Base-by-base conservation (phyloP, 2,797 vertebrate species). In the Argya squamiceps region DNA sequence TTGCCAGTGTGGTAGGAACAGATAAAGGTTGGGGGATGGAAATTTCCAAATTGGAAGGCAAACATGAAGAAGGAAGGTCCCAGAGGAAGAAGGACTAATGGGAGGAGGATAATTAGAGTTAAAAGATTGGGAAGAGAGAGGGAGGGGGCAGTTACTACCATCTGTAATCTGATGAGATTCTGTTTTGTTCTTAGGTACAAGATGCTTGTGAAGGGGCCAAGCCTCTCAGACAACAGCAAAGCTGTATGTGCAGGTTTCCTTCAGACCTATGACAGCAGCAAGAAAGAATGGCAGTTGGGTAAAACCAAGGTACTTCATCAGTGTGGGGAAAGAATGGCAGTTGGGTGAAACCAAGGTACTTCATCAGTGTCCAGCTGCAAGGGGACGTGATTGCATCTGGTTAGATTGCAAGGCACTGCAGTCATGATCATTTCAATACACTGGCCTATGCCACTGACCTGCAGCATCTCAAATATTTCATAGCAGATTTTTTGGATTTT, bases 291-390 rank as follows among this genome's bases (percentile, higher is more conserved):
- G 99, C 99, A 99, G 78, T 90, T 99, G 89, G 99, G 99, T 62
- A 99, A 99, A 97, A 98, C 98, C 77, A 99, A 99, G 99, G 99
- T 99, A 98, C 80, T 89, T 52, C 58, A 43, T 65, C 71, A 37
- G 15, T n/a, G 22, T 91, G 65, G 60, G 59, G 50, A 73, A 93
- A 81, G 98, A 98, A 74, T 99, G 99, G 99, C 99, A 99, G 77
- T 90, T 99, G 88, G 99, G 99, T 62, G 99, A 99, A 97, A 98
- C 98, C 76, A 99, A 99, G 99, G 99, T 99, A 98, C 80, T 89
- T 52, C 58, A 43, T 65, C 69, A 37, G 16, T 36, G 23, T 91
- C 55, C 83, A 79, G 56, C 46, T 63, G 30, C 85, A 77, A 60
- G 49, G 58, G 34, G 16, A 43, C 5, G 1, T 2, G 2, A 46